Base-by-base conservation (phyloP, 2,888 invertebrate species). In the Apeira syringaria region DNA sequence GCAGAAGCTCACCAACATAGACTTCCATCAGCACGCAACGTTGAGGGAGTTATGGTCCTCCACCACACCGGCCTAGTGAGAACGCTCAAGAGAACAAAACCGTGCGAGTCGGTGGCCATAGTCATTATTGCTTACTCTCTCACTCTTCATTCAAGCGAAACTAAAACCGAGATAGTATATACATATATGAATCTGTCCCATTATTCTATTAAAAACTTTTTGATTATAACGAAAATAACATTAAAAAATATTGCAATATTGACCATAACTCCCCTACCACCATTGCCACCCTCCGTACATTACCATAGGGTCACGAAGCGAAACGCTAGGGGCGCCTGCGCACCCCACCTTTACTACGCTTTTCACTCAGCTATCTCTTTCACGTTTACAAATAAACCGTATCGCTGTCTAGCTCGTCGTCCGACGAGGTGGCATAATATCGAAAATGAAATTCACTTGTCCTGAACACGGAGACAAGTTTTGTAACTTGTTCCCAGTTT, bases 271-370 rank as follows among this genome's bases (percentile, higher is more conserved):
- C 24, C 33, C 28, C 20, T 13, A 5, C 5, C 22, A 15, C 11
- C 17, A 13, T n/a, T n/a, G 2, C 20, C 37, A 31, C 43, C 37
- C 43, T 20, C 24, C 11, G 18, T 32, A 11, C 34, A 17, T 26
- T 26, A 34, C 17, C 24, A 5, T 9, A 17, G 26, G 36, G 36
- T 36, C 36, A 36, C 29, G 12, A 28, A 41, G 37, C 46, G 41
- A 47, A 47, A 33, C 37, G 36, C 15, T 5, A 38, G 33, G 47
- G 47, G 29, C 38, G 25, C 50, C 22, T 20, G 22, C 24, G 26
- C 33, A 26, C 31, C 34, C 24, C 26, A 29, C 31, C 22, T 37
- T 25, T n/a, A 34, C 6, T 17, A n/a, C 34, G n/a, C 31, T 7
- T 3, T 2, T 7, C 20, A 7, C 20, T 1, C 7, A 5, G 20